Evolutionary conservation across 1,140 invertebrate genomes (phyloP).

Genomic region (silkworm (Bombyx mori)): DNA sequence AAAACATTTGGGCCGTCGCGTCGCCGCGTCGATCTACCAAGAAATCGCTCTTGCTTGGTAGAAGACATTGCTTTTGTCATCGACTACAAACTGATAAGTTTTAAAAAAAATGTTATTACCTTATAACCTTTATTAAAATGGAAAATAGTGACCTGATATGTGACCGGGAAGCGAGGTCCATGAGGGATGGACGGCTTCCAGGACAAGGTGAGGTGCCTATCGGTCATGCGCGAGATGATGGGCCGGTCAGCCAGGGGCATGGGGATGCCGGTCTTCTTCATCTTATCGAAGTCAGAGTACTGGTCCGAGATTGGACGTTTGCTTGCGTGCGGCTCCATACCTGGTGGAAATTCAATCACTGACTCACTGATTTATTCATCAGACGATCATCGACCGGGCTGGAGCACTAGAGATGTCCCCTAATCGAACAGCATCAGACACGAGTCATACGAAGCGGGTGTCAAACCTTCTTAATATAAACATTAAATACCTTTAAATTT

Average conservation of each 20-base stretch:
- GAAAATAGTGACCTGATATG: slow-evolving; percentile 77
- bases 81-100: too few species aligned
- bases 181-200: slow-evolving; percentile 93
- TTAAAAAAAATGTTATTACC: too few species aligned
- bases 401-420: too few species aligned
- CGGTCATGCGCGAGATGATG: slow-evolving; percentile 90
- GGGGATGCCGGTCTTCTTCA: slow-evolving; percentile 83
- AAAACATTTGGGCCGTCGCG: too few species aligned
- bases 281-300: slow-evolving; percentile 88
- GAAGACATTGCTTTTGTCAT: too few species aligned
- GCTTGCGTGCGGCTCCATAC: slow-evolving; percentile 75
- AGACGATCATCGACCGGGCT: too few species aligned
- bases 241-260: slow-evolving; percentile 89
- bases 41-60: too few species aligned
- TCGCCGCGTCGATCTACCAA: too few species aligned
- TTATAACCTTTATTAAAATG: too few species aligned
- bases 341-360: slow-evolving; percentile 45
- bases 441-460: too few species aligned
- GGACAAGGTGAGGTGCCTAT: slow-evolving; percentile 85
- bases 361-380: background rate
- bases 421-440: background rate
- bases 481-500: too few species aligned
- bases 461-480: background rate
- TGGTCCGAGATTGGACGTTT: slow-evolving; percentile 84
- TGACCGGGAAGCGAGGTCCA: slow-evolving; percentile 85